These are phyloP conservation scores for Megathymus violae DNA, from an alignment of 1,140 invertebrate genomes.

Conservation along the genomic window DNA sequence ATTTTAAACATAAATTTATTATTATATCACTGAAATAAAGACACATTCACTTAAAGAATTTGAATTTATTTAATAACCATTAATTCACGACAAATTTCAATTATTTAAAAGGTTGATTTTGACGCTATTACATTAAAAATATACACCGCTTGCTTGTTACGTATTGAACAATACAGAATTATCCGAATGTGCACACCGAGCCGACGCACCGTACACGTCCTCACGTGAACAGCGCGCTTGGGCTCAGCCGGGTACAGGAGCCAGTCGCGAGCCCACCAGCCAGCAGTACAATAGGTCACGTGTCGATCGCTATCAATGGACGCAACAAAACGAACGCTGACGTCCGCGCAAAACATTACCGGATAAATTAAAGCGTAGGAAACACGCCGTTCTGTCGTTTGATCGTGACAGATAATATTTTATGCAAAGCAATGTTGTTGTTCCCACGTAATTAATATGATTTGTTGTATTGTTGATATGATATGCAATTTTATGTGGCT, in stretches of 20 bases:
- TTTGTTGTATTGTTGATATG: constrained; percentile 21
- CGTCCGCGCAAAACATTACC: constrained; percentile 31
- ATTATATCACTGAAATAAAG: no score
- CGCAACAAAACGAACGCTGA: constrained; percentile 61
- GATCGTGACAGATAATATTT: constrained; percentile 35
- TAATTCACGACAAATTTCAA: no score
- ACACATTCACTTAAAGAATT: no score
- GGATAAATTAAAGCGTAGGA: constrained; percentile 36
- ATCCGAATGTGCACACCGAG: no score
- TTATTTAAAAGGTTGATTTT: no score
- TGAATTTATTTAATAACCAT: no score
- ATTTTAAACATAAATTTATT: no score
- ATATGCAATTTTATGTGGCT: constrained; percentile 10
- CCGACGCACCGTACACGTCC: not conserved
- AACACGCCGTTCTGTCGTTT: constrained; percentile 30
- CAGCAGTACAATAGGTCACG: constrained; percentile 56
- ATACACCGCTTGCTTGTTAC: no score
- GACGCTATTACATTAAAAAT: no score
- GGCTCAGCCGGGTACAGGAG: not conserved
- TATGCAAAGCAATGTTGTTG: constrained; percentile 34
- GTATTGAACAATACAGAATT: no score
- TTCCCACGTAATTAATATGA: constrained; percentile 35
- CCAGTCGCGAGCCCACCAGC: constrained; percentile 31
- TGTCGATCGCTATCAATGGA: constrained; percentile 71
- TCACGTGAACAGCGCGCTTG: not conserved